These are phyloP conservation scores for Sturnira hondurensis DNA, from an alignment of 2,113 vertebrate species.

Conservation along the genomic window DNA sequence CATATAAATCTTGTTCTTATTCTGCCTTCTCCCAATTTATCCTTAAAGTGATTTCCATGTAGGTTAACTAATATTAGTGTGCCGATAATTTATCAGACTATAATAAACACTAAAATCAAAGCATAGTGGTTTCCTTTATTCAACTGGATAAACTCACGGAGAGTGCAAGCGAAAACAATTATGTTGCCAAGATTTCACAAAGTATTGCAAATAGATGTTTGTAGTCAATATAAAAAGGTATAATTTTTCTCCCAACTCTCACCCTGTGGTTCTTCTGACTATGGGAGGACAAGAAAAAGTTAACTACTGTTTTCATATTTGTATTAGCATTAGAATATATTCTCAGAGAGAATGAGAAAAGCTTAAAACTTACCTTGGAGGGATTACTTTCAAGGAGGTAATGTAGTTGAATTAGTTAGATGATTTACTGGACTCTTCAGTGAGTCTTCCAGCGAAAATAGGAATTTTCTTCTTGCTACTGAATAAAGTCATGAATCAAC, in stretches of 20 bases:
- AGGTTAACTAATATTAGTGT: background rate
- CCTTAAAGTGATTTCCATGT: background rate
- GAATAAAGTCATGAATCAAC: background rate
- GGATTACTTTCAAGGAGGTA: background rate
- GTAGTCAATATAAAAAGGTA: background rate
- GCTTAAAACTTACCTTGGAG: background rate
- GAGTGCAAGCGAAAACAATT: background rate
- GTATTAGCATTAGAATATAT: background rate
- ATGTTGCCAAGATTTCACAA: background rate
- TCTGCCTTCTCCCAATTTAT: background rate
- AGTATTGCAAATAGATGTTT: background rate
- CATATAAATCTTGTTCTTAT: background rate
- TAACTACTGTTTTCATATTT: background rate
- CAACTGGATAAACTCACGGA: background rate
- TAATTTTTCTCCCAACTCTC: background rate
- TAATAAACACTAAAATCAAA: background rate
- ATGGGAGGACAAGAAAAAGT: background rate
- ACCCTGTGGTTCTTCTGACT: background rate
- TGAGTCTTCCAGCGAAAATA: slow-evolving; percentile 72
- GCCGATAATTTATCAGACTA: background rate
- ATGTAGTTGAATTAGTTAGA: background rate
- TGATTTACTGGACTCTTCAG: slow-evolving; percentile 85
- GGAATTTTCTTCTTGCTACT: background rate
- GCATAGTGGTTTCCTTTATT: background rate
- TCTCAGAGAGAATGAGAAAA: background rate